phyloP scores from a whole-genome alignment of 35 echinoderm and acorn worm genomes.

The Ophiothrix spiculata region DNA sequence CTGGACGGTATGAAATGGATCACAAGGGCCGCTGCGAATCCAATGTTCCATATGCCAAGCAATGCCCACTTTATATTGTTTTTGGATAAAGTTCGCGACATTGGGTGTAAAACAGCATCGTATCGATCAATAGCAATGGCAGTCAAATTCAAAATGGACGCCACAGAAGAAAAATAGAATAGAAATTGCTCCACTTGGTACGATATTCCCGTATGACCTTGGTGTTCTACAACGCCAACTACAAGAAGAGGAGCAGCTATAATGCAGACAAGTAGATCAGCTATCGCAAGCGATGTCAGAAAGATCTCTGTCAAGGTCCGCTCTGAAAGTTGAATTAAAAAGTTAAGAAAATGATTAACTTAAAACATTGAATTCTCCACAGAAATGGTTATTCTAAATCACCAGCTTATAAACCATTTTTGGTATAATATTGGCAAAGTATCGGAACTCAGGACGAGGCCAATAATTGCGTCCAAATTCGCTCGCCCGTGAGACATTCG shows the following conservation, averaged over 20 bases:
- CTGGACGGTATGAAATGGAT: conserved; percentile 60
- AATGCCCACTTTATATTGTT: conserved; percentile 43
- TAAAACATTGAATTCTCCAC: too few relatives aligned
- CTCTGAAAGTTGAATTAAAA: conserved; percentile 37
- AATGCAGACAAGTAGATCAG: conserved; percentile 80
- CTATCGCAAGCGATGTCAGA: conserved; percentile 69
- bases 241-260: conserved; percentile 71
- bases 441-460: too few relatives aligned
- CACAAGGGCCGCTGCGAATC: conserved; percentile 34
- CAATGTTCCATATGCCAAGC: conserved; percentile 55
- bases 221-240: conserved; percentile 55
- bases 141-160: conserved; percentile 86
- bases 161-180: conserved; percentile 87
- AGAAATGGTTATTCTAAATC: too few relatives aligned
- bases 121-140: conserved; percentile 77
- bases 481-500: too few relatives aligned
- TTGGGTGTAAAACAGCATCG: conserved; percentile 78
- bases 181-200: conserved; percentile 79
- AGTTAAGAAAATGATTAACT: too few relatives aligned
- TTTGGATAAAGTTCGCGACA: conserved; percentile 40
- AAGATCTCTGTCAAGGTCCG: conserved; percentile 89
- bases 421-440: too few relatives aligned
- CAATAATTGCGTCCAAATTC: too few relatives aligned
- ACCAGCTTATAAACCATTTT: too few relatives aligned
- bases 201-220: conserved; percentile 79